Percentiles rank a stretch among this genome's conserved stretches.
phyloP scores from a whole-genome alignment of 2,797 vertebrate genomes.

The Psittacula derbiana region DNA sequence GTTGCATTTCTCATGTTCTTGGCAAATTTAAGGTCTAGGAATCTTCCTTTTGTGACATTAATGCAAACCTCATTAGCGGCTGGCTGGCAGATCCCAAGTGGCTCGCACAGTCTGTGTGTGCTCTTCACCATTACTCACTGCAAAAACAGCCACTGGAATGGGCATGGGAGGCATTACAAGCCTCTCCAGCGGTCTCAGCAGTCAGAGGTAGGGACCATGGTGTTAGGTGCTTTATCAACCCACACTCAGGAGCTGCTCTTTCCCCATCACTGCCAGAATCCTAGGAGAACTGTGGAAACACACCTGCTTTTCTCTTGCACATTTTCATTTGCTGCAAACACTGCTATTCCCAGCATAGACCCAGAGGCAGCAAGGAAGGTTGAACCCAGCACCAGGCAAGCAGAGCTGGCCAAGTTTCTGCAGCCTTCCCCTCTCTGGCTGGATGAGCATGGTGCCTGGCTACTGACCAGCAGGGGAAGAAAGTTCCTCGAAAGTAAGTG shows the following conservation, averaged over 20 bases:
- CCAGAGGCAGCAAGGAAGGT: fast-evolving
- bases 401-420: neutral
- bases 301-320: neutral
- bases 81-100: neutral
- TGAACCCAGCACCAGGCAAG: fast-evolving
- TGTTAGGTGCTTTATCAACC: neutral
- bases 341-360: neutral
- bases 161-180: neutral
- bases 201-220: neutral
- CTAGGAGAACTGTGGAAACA: neutral
- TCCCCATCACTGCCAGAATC: neutral
- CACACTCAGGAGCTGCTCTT: fast-evolving
- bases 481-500: neutral
- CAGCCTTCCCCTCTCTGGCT: neutral
- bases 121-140: neutral
- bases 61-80: neutral
- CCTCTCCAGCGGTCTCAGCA: neutral
- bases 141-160: neutral
- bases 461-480: neutral
- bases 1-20: neutral
- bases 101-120: neutral
- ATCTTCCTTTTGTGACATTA: neutral
- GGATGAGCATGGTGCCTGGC: fast-evolving
- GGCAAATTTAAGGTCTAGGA: neutral
- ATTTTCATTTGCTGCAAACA: neutral